Percentiles rank a stretch among this genome's conserved stretches.
These are phyloP conservation scores for Porites lobata DNA, from an alignment of 92 coral and sea anemone genomes.

Conservation along the genomic window DNA sequence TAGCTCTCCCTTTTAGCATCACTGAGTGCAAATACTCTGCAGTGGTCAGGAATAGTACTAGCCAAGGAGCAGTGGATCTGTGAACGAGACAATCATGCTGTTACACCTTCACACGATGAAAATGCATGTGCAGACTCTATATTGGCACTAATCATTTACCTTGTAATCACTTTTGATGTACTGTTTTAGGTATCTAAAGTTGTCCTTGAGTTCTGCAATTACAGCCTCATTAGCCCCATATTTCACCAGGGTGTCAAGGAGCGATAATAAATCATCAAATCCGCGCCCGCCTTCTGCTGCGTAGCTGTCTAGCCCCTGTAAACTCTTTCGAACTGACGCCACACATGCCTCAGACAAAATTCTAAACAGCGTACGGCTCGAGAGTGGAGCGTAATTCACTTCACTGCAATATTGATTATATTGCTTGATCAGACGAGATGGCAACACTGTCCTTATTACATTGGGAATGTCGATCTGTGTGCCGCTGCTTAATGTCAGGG, in stretches of 20 bases:
- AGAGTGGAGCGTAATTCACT: slow-evolving; percentile 43
- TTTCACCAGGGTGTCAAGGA: slow-evolving; percentile 23
- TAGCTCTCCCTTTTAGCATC: slow-evolving; percentile 36
- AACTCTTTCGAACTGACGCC: slow-evolving; percentile 62
- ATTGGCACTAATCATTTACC: slow-evolving; percentile 23
- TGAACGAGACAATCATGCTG: slow-evolving; percentile 24
- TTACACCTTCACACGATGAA: slow-evolving; percentile 24
- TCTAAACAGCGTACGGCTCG: slow-evolving; percentile 53
- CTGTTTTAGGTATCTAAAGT: slow-evolving; percentile 1
- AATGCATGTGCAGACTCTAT: slow-evolving; percentile 2
- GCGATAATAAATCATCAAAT: not conserved
- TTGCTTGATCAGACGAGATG: slow-evolving; percentile 55
- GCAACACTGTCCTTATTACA: slow-evolving; percentile 56
- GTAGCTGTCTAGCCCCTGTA: slow-evolving; percentile 59
- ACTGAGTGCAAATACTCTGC: slow-evolving; percentile 50
- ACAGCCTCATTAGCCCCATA: slow-evolving; percentile 22
- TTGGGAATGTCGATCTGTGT: slow-evolving; percentile 54
- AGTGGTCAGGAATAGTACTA: slow-evolving; percentile 60
- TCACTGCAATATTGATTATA: slow-evolving; percentile 57
- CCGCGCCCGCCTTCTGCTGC: too few relatives aligned
- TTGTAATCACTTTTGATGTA: slow-evolving; percentile 9
- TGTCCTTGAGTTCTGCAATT: not conserved
- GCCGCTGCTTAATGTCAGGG: slow-evolving; percentile 34
- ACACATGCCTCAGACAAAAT: slow-evolving; percentile 54
- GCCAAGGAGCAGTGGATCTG: slow-evolving; percentile 50